Evolutionary conservation across 2,888 invertebrate species (phyloP), one percentile per base, ranked within the genome.

Genomic region (Ariolimax columbianus): DNA sequence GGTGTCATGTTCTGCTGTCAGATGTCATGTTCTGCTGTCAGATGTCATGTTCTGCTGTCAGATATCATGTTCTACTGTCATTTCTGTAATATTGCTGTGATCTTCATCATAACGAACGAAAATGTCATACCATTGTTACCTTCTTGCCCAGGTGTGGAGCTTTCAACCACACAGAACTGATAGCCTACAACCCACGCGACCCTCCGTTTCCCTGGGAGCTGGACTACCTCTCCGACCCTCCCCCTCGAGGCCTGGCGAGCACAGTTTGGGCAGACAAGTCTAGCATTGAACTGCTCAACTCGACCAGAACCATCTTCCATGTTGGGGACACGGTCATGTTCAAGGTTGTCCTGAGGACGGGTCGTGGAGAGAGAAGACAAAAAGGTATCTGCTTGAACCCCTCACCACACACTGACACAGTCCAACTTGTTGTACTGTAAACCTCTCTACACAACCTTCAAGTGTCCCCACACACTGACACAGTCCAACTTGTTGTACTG

Each of bases 181-280:
- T 82, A 59, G 26, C 3, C 1, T 68, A 26, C 38, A 36, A 66
- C 55, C 82, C 82, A 82, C 47, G 55, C 9, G 33, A 38, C 36
- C 68, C 30, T 26, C 55, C 47, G n/a, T 73, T 36, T n/a, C 26
- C 55, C 19, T 82, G 82, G 82, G 82, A 82, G 43, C 38, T 30
- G 59, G 73, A 73, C 26, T 82, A 73, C 30, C 36, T 82, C 14
- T 82, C 82, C 26, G n/a, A 55, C 0, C 70, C 70, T 51, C 73
- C 72, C 17, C 19, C 73, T 17, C 23, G 51, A 23, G 36, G 59
- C 59, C 51, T 73, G 11, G 1, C n/a, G 38, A 59, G 73, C n/a
- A 82, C 59, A 40, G 82, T 73, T 33, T 14, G 17, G 59, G 73
- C 73, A 23, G 7, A 26, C 11, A 23, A 55, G 11, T 59, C 55